These are phyloP conservation scores for Drosophila mettleri DNA, from an alignment of 2,888 invertebrate genomes.

Conservation along the genomic window DNA sequence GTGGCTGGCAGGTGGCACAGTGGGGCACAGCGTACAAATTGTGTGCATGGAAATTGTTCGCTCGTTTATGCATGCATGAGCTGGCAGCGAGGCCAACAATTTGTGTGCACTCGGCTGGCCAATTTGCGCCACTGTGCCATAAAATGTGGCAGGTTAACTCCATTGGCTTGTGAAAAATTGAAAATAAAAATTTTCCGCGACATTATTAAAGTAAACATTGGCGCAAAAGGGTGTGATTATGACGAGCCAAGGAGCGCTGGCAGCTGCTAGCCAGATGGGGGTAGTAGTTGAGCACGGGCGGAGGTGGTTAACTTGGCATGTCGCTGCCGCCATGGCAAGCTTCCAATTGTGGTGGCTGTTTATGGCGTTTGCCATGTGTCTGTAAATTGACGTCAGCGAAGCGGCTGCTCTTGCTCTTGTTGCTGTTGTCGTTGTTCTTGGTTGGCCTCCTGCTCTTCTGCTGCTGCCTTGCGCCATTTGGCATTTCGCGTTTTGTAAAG, in stretches of 20 bases:
- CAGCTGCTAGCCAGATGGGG: conserved; percentile 37
- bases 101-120: neutral
- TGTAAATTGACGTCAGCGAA: conserved; percentile 72
- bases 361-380: conserved; percentile 77
- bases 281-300: neutral
- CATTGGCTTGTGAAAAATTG: conserved; percentile 78
- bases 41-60: neutral
- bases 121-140: conserved; percentile 50
- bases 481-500: conserved; percentile 74
- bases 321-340: conserved; percentile 65
- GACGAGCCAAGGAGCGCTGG: conserved; percentile 69
- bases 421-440: conserved; percentile 14
- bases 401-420: conserved; percentile 9
- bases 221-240: conserved; percentile 78
- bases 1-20: conserved; percentile 31
- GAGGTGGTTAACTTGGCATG: conserved; percentile 14
- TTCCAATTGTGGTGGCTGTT: conserved; percentile 78
- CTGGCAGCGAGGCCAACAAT: neutral
- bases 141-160: conserved; percentile 70
- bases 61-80: conserved; percentile 4
- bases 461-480: conserved; percentile 37
- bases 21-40: conserved; percentile 15
- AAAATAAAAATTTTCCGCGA: conserved; percentile 81
- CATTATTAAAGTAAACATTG: conserved; percentile 81
- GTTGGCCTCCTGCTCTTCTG: conserved; percentile 8